Base-by-base conservation (phyloP, 2,113 vertebrate species). In the Girardinichthys multiradiatus region DNA sequence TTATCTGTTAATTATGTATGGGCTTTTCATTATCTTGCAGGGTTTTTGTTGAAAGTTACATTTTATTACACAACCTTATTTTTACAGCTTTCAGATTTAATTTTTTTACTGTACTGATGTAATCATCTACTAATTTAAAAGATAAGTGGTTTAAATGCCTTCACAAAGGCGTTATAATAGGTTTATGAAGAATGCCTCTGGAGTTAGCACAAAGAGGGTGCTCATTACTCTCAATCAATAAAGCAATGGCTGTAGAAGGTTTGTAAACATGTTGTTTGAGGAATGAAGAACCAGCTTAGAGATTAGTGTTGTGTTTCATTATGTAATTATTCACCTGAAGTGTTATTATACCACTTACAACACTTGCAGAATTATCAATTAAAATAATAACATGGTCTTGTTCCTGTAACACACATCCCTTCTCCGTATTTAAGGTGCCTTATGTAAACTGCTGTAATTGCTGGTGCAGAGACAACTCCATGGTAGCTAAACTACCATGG, bases 1-100 rank as follows among this genome's bases (percentile, higher is more conserved):
- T 33, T 0, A 68, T 57, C 58, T 78, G 29, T 91, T 85, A 84
- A 92, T 88, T 87, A 89, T 91, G 73, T 7, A 92, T 85, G 70
- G 33, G 14, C 66, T 61, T 35, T 64, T 90, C 74, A 84, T 88
- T 79, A 76, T 73, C 62, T 79, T 67, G 61, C 21, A 67, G 48
- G 64, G 42, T 81, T 77, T 76, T n/a, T 7, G 9, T 62, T 77
- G 33, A 57, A 66, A 74, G 57, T 59, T 26, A 59, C 24, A 81
- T 70, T 62, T 70, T 59, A 19, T 72, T 58, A 30, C 54, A 67
- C 15, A 54, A 35, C 15, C 42, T 0, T 21, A 77, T 61, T 60
- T 59, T 66, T n/a, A 63, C 15, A 5, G 35, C 45, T 27, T n/a
- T 82, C 51, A 65, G 13, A 75, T 26, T 67, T 65, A n/a, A 48